Evolutionary conservation across 2,888 invertebrate species (phyloP).

Genomic region (Drosophila acutilabella): DNA sequence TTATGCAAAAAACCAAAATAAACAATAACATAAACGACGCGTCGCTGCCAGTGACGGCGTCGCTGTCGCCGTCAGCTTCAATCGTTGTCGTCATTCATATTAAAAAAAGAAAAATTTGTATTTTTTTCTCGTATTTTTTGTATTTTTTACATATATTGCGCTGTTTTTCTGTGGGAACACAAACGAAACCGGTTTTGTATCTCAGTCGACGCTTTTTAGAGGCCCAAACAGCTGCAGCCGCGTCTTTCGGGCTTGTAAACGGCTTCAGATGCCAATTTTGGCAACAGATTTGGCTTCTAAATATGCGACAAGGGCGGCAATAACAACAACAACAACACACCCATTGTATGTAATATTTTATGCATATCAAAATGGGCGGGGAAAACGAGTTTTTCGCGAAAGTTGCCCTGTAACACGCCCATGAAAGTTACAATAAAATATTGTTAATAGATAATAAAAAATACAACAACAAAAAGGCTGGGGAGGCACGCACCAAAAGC

Average conservation of each 20-base stretch:
- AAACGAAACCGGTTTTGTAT: constrained; percentile 64
- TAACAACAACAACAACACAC: constrained; percentile 38
- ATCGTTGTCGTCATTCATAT: constrained; percentile 19
- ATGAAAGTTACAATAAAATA: constrained; percentile 15
- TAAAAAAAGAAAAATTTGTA: neutral
- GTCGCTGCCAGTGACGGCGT: constrained; percentile 16
- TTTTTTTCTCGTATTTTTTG: neutral
- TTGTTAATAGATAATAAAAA: constrained; percentile 22
- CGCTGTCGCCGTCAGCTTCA: constrained; percentile 6
- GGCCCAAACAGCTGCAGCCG: constrained; percentile 47
- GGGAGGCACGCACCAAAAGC: neutral
- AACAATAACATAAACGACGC: constrained; percentile 36
- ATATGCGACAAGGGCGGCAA: constrained; percentile 56
- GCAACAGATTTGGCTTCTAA: constrained; percentile 60
- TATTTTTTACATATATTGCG: constrained; percentile 28
- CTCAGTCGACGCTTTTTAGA: constrained; percentile 23
- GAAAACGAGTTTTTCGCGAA: constrained; percentile 79
- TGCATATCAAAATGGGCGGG: constrained; percentile 64
- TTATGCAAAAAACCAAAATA: constrained; percentile 30
- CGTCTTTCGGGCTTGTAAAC: constrained; percentile 7
- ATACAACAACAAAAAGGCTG: neutral
- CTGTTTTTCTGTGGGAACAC: constrained; percentile 18
- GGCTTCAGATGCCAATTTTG: constrained; percentile 7
- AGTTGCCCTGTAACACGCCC: constrained; percentile 41
- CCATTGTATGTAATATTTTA: constrained; percentile 49